phyloP scores from a whole-genome alignment of 2,888 invertebrate species.

The Macrosoma leucophasiata region DNA sequence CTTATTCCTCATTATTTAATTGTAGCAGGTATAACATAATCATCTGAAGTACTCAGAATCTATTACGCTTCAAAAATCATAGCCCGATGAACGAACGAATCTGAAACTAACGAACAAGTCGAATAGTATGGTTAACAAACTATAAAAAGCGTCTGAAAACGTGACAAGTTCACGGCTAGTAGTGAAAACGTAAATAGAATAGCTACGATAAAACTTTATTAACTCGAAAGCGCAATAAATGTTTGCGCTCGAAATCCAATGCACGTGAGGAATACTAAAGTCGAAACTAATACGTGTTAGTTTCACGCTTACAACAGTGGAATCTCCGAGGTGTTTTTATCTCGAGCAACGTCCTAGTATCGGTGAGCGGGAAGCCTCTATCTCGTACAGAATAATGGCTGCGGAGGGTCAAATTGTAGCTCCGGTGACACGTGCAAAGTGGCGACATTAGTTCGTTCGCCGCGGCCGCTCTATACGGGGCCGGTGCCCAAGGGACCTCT shows the following conservation, averaged over 20 bases:
- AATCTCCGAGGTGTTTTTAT: conserved; percentile 31
- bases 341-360: conserved; percentile 18
- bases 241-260: conserved; percentile 11
- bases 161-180: too few species aligned
- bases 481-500: conserved; percentile 40
- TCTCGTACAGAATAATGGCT: conserved; percentile 20
- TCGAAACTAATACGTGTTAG: conserved; percentile 9
- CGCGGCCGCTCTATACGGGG: conserved; percentile 41
- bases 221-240: conserved; percentile 4
- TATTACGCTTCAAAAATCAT: too few species aligned
- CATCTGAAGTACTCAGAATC: too few species aligned
- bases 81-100: too few species aligned
- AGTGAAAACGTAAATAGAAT: too few species aligned
- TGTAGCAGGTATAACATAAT: too few species aligned
- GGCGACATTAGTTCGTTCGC: conserved; percentile 40
- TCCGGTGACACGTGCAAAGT: conserved; percentile 48
- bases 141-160: too few species aligned
- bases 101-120: too few species aligned
- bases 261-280: conserved; percentile 12
- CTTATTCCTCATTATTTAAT: too few species aligned
- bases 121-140: too few species aligned
- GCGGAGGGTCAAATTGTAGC: conserved; percentile 24
- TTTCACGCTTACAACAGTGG: conserved; percentile 14
- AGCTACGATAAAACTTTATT: conserved; percentile 3
- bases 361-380: conserved; percentile 27